Evolutionary conservation across 2,888 invertebrate species (phyloP).

Genomic region (Odiellus spinosus): DNA sequence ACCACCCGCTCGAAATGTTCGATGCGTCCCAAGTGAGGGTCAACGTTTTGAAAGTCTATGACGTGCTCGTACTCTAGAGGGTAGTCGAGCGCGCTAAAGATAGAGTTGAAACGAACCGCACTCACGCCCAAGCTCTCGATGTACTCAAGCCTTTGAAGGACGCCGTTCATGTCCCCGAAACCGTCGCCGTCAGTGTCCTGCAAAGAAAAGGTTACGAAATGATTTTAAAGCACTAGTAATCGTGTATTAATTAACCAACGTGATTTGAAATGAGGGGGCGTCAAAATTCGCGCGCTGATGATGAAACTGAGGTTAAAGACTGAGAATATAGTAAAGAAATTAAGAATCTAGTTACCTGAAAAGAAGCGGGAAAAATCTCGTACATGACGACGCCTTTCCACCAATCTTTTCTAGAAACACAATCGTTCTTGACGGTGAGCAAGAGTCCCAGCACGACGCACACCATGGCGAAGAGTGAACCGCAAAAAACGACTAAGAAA

Average conservation of each 20-base stretch:
- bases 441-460: slow-evolving; percentile 3
- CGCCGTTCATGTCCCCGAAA: slow-evolving; percentile 64
- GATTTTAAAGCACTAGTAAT: no score
- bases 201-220: no score
- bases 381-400: slow-evolving; percentile 67
- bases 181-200: slow-evolving; percentile 50
- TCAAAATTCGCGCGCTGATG: no score
- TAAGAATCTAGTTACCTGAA: slow-evolving; percentile 28
- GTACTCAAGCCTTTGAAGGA: slow-evolving; percentile 50
- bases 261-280: no score
- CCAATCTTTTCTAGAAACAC: slow-evolving; percentile 39
- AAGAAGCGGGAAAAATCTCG: slow-evolving; percentile 72
- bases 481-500: slow-evolving; percentile 2
- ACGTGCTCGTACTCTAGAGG: slow-evolving; percentile 58
- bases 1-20: slow-evolving; percentile 51
- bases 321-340: no score
- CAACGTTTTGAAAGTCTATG: slow-evolving; percentile 46
- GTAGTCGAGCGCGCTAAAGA: slow-evolving; percentile 52
- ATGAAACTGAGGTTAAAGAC: no score
- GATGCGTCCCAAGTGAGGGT: slow-evolving; percentile 48
- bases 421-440: background rate
- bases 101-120: slow-evolving; percentile 61
- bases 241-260: no score
- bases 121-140: slow-evolving; percentile 50
- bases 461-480: background rate